Evolutionary conservation across 2,113 vertebrate species (phyloP), one percentile per base, ranked within the genome.

Genomic region (Lethenteron reissneri): DNA sequence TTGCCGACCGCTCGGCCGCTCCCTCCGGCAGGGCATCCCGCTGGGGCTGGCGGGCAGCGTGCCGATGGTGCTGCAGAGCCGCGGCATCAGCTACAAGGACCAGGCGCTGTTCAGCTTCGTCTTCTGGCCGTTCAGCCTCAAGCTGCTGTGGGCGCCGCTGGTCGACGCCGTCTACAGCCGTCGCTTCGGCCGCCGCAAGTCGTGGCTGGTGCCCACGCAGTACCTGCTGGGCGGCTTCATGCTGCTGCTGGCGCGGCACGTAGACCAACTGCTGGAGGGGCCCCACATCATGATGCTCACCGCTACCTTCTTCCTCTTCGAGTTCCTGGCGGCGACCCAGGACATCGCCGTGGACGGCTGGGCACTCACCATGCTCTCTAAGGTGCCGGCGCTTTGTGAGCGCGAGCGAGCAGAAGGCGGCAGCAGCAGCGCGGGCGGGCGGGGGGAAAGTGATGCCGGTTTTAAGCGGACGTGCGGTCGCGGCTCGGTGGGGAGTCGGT

Each of bases 81-180:
- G 84, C 77, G 88, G 73, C 0, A 86, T 87, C 68, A 99, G 91
- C 80, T 99, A 99, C 78, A 92, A 79, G 14, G 89, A 97, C 79
- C 94, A 99, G 75, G 94, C 94, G 41, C 89, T 87, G 78, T 99
- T 95, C 79, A 99, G 94, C 79, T 86, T 99, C 12, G 94, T 99
- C 58, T 99, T 99, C 74, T 99, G 94, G 94, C 92, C 94, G 2
- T 99, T 99, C 76, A 99, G 94, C 69, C 84, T 99, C 69, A 97
- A 99, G 75, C 79, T 99, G 75, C 80, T 97, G 8, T 99, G 94
- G 94, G 94, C 94, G 0, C 94, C 94, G 0, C 78, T 99, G 76
- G 94, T 99, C 73, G 94, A 95, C 15, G 88, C 94, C 0, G 82
- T 95, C 5, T 99, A 95, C 80, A 73, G 87, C 69, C 83, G 78